These are phyloP conservation scores for Temnothorax nylanderi DNA, from an alignment of 1,140 invertebrate species.

Conservation along the genomic window DNA sequence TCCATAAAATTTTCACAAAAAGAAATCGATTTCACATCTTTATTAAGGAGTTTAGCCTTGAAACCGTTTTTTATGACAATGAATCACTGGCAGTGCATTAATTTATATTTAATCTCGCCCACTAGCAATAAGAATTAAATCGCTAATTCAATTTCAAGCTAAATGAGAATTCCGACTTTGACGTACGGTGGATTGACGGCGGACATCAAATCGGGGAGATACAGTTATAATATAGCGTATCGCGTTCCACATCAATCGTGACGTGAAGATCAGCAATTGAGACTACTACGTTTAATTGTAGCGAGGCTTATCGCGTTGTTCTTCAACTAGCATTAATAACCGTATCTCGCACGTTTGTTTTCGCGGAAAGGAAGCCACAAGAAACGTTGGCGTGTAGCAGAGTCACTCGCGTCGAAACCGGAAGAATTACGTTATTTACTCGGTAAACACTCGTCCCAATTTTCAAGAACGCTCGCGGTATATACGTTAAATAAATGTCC, in stretches of 20 bases:
- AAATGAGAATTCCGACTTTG: background rate
- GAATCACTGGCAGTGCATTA: background rate
- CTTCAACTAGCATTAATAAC: background rate
- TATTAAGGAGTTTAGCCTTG: background rate
- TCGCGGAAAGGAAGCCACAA: background rate
- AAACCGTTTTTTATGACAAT: background rate
- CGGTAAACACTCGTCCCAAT: background rate
- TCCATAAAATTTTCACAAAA: background rate
- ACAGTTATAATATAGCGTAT: conserved; percentile 40
- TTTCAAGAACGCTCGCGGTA: background rate
- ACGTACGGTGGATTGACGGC: background rate
- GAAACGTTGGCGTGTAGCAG: background rate
- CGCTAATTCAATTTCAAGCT: background rate
- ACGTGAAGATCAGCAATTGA: conserved; percentile 32
- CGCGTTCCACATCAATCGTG: conserved; percentile 25
- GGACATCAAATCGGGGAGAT: background rate
- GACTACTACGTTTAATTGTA: conserved; percentile 1
- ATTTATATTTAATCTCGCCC: background rate
- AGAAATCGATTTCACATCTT: background rate
- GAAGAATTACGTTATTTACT: conserved; percentile 18
- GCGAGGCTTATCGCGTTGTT: background rate
- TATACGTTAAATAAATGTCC: background rate
- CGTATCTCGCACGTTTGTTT: conserved; percentile 18
- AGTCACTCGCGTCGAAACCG: background rate
- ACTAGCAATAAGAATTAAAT: background rate